A percentile compares a stretch with the other conserved stretches of the same genome.
Evolutionary conservation across 2,113 vertebrate genomes (phyloP).

Genomic region (Hyperopisus bebe): DNA sequence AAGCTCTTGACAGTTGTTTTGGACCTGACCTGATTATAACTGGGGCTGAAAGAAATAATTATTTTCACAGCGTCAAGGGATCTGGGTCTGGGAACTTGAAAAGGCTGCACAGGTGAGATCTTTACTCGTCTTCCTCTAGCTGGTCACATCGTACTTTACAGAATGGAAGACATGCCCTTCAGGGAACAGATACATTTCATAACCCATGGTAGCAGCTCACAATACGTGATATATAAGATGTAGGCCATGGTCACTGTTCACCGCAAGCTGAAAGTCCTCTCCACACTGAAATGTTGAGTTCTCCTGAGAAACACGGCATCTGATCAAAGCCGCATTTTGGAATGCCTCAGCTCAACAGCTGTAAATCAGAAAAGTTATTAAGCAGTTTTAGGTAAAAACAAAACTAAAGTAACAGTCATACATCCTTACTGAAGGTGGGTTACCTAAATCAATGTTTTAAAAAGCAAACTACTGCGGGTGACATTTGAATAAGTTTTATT

Average conservation of each 20-base stretch:
- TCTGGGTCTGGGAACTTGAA: background rate
- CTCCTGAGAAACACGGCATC: background rate
- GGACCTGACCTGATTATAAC: background rate
- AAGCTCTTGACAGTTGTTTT: background rate
- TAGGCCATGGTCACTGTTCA: background rate
- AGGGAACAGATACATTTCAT: background rate
- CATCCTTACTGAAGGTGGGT: background rate
- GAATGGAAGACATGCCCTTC: background rate
- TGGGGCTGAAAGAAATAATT: background rate
- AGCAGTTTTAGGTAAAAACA: background rate
- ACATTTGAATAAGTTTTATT: background rate
- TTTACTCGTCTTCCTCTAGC: background rate
- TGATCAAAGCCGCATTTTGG: background rate
- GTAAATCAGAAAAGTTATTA: background rate
- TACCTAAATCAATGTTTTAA: background rate
- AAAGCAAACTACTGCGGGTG: background rate
- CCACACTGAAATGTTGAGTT: background rate
- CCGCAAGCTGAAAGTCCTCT: background rate
- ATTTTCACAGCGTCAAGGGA: background rate
- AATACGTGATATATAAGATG: background rate
- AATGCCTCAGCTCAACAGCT: background rate
- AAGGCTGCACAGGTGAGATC: background rate
- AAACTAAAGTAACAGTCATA: background rate
- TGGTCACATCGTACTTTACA: background rate
- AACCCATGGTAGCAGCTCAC: background rate